phyloP scores from a whole-genome alignment of 2,797 vertebrate genomes.

The Natrix natrix region DNA sequence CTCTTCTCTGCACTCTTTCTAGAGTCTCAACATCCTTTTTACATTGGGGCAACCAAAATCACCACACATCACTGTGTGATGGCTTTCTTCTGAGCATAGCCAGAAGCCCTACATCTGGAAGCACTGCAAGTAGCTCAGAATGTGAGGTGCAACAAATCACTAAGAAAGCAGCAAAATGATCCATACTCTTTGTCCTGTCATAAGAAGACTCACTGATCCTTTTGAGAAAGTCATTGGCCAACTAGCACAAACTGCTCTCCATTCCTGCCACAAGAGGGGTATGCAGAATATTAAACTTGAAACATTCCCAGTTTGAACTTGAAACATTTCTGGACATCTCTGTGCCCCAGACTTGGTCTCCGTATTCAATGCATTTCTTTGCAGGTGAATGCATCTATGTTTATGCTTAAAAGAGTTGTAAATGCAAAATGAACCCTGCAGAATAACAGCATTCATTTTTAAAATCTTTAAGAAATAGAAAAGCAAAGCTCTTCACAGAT shows the following conservation, averaged over 20 bases:
- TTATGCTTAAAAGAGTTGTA: not conserved
- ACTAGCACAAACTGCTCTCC: not conserved
- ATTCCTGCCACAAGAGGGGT: not conserved
- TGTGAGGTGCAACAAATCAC: not conserved
- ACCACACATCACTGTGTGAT: not conserved
- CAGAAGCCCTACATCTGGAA: not conserved
- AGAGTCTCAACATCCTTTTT: too few species aligned
- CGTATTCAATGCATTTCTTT: not conserved
- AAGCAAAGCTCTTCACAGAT: not conserved
- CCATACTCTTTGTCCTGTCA: not conserved
- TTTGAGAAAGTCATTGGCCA: not conserved
- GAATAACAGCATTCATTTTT: not conserved
- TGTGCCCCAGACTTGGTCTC: not conserved
- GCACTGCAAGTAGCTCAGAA: not conserved
- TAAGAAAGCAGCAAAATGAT: not conserved
- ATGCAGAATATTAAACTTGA: not conserved
- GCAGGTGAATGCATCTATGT: not conserved
- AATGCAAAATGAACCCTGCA: not conserved
- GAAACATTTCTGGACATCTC: not conserved
- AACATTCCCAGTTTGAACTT: not conserved
- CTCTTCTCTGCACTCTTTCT: too few species aligned
- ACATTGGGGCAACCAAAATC: too few species aligned
- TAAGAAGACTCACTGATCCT: not conserved
- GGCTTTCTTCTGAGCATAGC: not conserved
- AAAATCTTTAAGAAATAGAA: not conserved